A percentile compares a stretch with the other conserved stretches of the same genome.
Evolutionary conservation across 2,113 vertebrate genomes (phyloP).

Genomic region (Desmodus rotundus): DNA sequence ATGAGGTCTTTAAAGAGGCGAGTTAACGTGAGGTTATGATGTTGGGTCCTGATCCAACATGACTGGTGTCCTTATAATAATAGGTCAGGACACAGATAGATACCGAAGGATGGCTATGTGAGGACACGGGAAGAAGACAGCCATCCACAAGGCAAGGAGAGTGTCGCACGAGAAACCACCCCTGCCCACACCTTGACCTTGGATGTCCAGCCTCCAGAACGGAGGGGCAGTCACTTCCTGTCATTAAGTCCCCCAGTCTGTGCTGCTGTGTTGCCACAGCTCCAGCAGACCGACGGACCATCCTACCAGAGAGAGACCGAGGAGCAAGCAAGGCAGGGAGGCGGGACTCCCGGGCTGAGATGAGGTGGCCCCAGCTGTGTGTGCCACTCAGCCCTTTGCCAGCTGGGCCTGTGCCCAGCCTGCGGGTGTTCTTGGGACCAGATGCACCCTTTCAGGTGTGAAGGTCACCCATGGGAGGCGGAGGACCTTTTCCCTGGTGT

Average conservation of each 20-base stretch:
- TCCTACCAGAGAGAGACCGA: neutral
- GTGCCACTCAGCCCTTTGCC: neutral
- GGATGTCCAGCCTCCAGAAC: too few species aligned
- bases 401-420: neutral
- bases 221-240: neutral
- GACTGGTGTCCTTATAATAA: neutral
- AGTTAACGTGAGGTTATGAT: neutral
- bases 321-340: neutral
- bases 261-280: neutral
- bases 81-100: neutral
- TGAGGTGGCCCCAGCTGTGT: neutral
- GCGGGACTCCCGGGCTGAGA: neutral
- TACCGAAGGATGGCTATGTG: fast-evolving
- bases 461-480: neutral
- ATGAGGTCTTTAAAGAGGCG: neutral
- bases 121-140: fast-evolving
- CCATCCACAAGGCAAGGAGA: neutral
- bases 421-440: neutral
- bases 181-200: neutral
- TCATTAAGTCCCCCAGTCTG: too few species aligned
- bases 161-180: neutral
- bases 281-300: neutral
- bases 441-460: neutral
- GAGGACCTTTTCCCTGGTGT: neutral
- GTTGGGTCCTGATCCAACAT: neutral